These are phyloP conservation scores for Andrena camellia DNA, from an alignment of 2,888 invertebrate genomes.

Conservation along the genomic window DNA sequence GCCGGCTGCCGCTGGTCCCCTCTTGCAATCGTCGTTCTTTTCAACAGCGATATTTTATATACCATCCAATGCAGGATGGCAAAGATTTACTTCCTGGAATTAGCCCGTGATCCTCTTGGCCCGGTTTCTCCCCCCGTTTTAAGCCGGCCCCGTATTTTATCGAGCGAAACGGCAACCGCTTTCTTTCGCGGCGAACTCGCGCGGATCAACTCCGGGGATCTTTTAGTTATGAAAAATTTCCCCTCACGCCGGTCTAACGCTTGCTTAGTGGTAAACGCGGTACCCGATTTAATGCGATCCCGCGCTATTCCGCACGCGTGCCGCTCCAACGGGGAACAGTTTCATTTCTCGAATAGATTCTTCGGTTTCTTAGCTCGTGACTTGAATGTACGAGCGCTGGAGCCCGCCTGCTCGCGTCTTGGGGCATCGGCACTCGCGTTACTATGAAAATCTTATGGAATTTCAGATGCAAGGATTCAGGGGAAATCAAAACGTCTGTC, in stretches of 20 bases:
- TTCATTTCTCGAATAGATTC: too few relatives aligned
- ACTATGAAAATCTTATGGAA: too few relatives aligned
- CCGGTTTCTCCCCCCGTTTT: constrained; percentile 19
- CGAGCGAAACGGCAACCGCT: constrained; percentile 3
- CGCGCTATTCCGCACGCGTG: too few relatives aligned
- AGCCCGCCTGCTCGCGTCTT: too few relatives aligned
- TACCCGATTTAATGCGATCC: neutral
- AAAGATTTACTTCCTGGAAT: constrained; percentile 44
- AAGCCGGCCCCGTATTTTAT: constrained; percentile 40
- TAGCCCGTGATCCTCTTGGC: constrained; percentile 27
- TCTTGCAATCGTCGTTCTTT: constrained; percentile 27
- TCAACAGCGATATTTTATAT: constrained; percentile 22
- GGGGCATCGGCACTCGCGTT: too few relatives aligned
- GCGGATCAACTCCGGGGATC: constrained; percentile 7
- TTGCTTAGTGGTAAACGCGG: constrained; percentile 19
- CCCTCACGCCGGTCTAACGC: neutral
- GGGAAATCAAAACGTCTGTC: too few relatives aligned
- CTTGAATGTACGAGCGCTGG: too few relatives aligned
- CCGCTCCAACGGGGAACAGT: too few relatives aligned
- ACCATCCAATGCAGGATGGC: neutral
- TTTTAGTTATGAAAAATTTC: constrained; percentile 35
- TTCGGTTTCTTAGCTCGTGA: too few relatives aligned
- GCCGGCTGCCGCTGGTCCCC: constrained; percentile 50
- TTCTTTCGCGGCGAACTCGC: constrained; percentile 1
- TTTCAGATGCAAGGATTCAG: too few relatives aligned